Percentiles rank a stretch among this genome's conserved stretches.
These are phyloP conservation scores for Anthopleura xanthogrammica DNA, from an alignment of 92 coral and sea anemone genomes.

Conservation along the genomic window DNA sequence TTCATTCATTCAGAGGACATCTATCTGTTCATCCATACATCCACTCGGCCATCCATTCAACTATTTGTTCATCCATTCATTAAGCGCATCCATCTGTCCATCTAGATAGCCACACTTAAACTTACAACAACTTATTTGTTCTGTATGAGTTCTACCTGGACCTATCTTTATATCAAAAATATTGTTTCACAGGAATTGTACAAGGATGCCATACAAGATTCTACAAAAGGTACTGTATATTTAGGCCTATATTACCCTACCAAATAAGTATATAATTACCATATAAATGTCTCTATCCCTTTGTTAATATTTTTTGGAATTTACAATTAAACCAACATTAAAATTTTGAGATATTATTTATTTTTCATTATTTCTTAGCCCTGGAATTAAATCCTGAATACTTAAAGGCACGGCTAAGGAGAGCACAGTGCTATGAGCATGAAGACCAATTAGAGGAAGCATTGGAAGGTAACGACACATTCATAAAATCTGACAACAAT, in stretches of 20 bases:
- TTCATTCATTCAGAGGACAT: no score
- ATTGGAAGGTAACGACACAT: conserved; percentile 66
- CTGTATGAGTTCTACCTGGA: neutral
- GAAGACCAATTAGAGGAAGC: conserved; percentile 85
- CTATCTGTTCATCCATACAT: no score
- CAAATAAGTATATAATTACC: no score
- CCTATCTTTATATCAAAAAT: neutral
- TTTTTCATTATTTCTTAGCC: conserved; percentile 40
- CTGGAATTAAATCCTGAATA: conserved; percentile 82
- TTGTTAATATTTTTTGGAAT: no score
- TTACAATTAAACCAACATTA: neutral
- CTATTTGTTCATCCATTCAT: no score
- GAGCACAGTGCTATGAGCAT: conserved; percentile 96
- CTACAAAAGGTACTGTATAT: conserved; percentile 81
- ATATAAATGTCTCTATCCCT: no score
- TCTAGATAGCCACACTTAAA: no score
- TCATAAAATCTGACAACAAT: no score
- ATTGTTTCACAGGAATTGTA: conserved; percentile 52
- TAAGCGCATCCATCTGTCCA: no score
- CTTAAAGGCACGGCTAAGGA: conserved; percentile 79
- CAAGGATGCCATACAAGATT: conserved; percentile 81
- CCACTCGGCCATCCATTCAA: no score
- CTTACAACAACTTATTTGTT: no score
- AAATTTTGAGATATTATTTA: neutral
- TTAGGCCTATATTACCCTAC: neutral